These are phyloP conservation scores for Gymnorhina tibicen DNA, from an alignment of 2,113 vertebrate genomes.

Conservation along the genomic window DNA sequence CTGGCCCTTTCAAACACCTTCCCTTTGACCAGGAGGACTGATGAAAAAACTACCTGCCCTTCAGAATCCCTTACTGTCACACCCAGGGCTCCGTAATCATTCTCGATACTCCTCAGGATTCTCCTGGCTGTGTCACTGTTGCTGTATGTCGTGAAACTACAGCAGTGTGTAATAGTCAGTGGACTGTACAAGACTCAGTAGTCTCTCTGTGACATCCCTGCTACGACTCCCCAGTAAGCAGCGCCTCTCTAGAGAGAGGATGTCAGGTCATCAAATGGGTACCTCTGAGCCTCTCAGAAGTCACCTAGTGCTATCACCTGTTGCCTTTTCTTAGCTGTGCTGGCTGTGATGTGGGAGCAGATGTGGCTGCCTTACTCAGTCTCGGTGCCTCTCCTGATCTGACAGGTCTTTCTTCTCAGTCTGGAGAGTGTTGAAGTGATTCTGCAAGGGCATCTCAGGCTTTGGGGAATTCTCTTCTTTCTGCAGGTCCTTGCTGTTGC, in stretches of 20 bases:
- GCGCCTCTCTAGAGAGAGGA: neutral
- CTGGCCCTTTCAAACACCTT: neutral
- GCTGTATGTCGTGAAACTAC: neutral
- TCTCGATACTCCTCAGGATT: neutral
- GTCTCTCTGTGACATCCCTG: neutral
- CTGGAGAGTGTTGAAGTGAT: neutral
- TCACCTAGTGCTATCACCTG: neutral
- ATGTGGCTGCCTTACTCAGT: neutral
- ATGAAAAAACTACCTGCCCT: neutral
- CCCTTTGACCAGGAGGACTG: neutral
- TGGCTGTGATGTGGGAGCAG: neutral
- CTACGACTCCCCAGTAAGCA: neutral
- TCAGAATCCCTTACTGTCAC: neutral
- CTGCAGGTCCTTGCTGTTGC: neutral
- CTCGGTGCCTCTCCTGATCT: neutral
- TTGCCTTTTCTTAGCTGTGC: neutral
- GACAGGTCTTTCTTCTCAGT: neutral
- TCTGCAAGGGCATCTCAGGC: neutral
- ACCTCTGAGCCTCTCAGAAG: neutral
- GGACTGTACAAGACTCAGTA: neutral
- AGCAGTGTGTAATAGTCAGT: neutral
- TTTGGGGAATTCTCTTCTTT: neutral
- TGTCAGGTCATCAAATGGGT: neutral
- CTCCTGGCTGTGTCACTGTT: neutral
- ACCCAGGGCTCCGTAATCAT: neutral